Percentiles rank a stretch among this genome's conserved stretches.
Evolutionary conservation across 2,888 invertebrate genomes (phyloP).

Genomic region (Diarsia dahlii): DNA sequence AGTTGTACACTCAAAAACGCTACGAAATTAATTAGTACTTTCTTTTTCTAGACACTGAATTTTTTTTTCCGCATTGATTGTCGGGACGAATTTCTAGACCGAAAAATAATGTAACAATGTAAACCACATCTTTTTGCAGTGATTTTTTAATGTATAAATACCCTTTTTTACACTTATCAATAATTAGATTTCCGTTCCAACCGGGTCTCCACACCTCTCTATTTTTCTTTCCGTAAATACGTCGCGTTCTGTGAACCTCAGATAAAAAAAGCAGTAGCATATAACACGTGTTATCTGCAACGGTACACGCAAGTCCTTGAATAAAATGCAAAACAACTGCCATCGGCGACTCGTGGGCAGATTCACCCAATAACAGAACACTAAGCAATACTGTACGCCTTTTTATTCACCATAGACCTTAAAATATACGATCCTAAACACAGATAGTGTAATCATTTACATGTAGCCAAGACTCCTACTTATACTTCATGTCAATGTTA

Average conservation of each 20-base stretch:
- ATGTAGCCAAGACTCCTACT: slow-evolving; percentile 16
- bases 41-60: not conserved
- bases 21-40: not conserved
- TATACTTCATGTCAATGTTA: slow-evolving; percentile 14
- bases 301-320: slow-evolving; percentile 44
- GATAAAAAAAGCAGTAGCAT: slow-evolving; percentile 12
- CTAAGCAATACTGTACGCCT: slow-evolving; percentile 18
- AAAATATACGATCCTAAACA: slow-evolving; percentile 46
- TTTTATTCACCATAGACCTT: slow-evolving; percentile 33
- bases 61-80: not conserved
- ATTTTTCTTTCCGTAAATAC: not conserved
- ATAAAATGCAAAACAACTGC: slow-evolving; percentile 58
- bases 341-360: slow-evolving; percentile 43
- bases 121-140: too few relatives aligned
- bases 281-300: slow-evolving; percentile 48
- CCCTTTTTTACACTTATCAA: too few relatives aligned
- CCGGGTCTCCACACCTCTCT: too few relatives aligned
- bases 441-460: slow-evolving; percentile 50
- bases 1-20: not conserved
- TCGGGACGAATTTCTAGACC: too few relatives aligned
- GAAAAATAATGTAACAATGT: too few relatives aligned
- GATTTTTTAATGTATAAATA: too few relatives aligned
- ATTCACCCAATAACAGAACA: slow-evolving; percentile 48
- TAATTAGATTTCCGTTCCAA: too few relatives aligned
- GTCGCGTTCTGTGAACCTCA: not conserved